Conservation (phyloP, 2,888 invertebrate species). For the Dasysyrphus tricinctus region DNA sequence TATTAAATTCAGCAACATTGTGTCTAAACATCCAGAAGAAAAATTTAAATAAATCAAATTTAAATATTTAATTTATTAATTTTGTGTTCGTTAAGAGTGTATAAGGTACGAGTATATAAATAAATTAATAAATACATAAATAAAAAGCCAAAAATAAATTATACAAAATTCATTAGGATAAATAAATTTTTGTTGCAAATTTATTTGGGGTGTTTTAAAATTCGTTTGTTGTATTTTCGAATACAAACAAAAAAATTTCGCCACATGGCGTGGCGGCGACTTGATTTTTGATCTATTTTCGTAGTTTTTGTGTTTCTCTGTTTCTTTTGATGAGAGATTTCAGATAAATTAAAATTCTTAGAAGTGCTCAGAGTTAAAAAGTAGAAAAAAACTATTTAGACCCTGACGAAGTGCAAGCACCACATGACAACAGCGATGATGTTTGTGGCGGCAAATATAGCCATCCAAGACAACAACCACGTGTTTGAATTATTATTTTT, state of each 20-base stretch:
- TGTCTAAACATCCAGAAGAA: slow-evolving; percentile 53
- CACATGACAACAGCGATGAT: slow-evolving; percentile 35
- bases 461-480: slow-evolving; percentile 53
- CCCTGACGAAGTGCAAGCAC: slow-evolving; percentile 29
- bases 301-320: slow-evolving; percentile 30
- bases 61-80: slow-evolving; percentile 12
- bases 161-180: slow-evolving; percentile 1
- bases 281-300: slow-evolving; percentile 59
- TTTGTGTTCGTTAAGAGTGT: slow-evolving; percentile 55
- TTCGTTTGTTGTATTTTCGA: neutral
- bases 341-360: slow-evolving; percentile 9
- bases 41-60: slow-evolving; percentile 19
- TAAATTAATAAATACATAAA: neutral
- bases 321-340: slow-evolving; percentile 23
- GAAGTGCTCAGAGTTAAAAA: slow-evolving; percentile 24
- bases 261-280: slow-evolving; percentile 16
- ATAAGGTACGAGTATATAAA: slow-evolving; percentile 53
- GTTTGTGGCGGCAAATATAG: slow-evolving; percentile 26
- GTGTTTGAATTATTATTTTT: slow-evolving; percentile 61
- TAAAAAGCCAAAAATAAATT: neutral
- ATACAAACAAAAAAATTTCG: slow-evolving; percentile 29
- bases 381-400: slow-evolving; percentile 12
- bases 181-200: slow-evolving; percentile 21
- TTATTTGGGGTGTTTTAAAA: neutral
- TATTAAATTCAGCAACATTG: slow-evolving; percentile 59